Base-by-base conservation (phyloP, 2,888 invertebrate species). In the Cryptophagus acutangulus region DNA sequence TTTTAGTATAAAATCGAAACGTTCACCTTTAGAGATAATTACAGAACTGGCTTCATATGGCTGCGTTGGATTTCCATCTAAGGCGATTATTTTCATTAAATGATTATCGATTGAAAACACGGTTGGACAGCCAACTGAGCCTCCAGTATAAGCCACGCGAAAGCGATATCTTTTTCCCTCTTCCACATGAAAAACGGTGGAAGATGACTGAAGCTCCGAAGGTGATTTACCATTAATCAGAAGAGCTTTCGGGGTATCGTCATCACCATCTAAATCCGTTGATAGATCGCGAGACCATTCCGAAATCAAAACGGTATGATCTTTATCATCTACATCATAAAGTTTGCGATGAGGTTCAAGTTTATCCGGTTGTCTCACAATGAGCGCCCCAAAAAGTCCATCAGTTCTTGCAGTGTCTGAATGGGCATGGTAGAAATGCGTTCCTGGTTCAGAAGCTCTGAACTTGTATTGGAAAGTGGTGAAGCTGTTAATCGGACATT, bases 371-470 rank as follows among this genome's bases (percentile, higher is more conserved):
- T 82, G 79, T 8, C 83, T 73, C 1, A 87, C 83, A 9, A 87
- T 74, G 33, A 87, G 71, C 0, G 82, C 78, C 2, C 87, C 86
- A 36, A 82, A 81, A 13, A 84, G 69, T 1, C 84, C 84, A 46
- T 84, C 81, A 0, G 79, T 75, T 8, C 80, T 72, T 49, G 84
- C 82, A 1, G 79, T 75, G 14, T 82, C 82, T 40, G 74, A 84
- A 67, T 83, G 80, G 13, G 84, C 78, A 49, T 85, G 84, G 70
- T 83, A 86, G 53, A 83, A 78, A 66, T 81, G 84, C 1, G 84
- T 84, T 12, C 86, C 86, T 1, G 81, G 73, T 1, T 75, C 65
- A 0, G 78, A 74, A 0, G 83, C 84, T 29, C 78, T 72, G 57
- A 85, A 85, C 45, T 79, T 79, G 57, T 86, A 86, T 57, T 81